Percentiles rank a stretch among this genome's conserved stretches.
Evolutionary conservation across 2,888 invertebrate species (phyloP).

Genomic region (Chaitophorus viminalis): DNA sequence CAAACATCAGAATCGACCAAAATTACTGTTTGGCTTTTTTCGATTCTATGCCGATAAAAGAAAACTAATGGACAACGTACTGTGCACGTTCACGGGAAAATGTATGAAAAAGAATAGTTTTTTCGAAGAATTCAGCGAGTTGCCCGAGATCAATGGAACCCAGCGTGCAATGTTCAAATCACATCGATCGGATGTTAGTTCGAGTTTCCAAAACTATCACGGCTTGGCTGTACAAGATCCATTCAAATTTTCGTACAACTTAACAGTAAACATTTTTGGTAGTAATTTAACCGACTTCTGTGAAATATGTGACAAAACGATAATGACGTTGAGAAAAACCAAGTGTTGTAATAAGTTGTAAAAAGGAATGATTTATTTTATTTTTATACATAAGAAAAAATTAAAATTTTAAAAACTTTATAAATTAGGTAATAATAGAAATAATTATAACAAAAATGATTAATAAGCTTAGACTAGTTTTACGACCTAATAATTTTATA

Average conservation of each 20-base stretch:
- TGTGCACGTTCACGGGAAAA: conserved; percentile 57
- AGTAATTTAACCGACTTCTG: conserved; percentile 44
- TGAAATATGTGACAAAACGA: conserved; percentile 55
- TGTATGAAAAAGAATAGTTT: conserved; percentile 54
- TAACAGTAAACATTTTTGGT: conserved; percentile 61
- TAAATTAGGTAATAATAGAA: no score
- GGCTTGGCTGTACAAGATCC: conserved; percentile 63
- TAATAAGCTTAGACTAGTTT: no score
- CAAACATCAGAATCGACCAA: not conserved
- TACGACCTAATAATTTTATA: no score
- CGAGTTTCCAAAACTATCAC: not conserved
- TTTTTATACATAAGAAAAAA: no score
- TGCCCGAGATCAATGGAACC: not conserved
- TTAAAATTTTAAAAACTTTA: no score
- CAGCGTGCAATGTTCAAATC: not conserved
- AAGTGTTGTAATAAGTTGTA: not conserved
- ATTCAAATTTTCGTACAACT: conserved; percentile 63
- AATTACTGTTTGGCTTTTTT: conserved; percentile 60
- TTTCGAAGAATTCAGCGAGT: conserved; percentile 64
- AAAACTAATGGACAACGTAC: conserved; percentile 26
- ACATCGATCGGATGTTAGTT: not conserved
- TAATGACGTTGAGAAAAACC: not conserved
- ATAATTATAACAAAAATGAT: no score
- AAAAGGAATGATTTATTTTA: not conserved
- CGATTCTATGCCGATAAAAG: conserved; percentile 52